phyloP scores from a whole-genome alignment of 2,888 invertebrate species.

The Synanthedon andrenaeformis region DNA sequence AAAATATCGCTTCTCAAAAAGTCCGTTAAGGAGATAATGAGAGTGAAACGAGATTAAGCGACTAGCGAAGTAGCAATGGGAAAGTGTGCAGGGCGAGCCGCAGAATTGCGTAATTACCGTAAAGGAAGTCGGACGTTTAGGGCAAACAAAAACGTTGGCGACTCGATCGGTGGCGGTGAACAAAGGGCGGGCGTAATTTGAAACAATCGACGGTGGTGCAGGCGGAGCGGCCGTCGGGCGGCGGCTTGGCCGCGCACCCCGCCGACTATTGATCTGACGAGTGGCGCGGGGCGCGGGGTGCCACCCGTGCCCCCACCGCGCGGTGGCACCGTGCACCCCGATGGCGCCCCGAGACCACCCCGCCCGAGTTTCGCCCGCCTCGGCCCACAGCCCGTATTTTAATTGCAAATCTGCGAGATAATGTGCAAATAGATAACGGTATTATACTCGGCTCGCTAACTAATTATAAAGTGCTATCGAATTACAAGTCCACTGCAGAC shows the following conservation, averaged over 20 bases:
- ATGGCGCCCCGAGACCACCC: constrained; percentile 26
- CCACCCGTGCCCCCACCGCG: constrained; percentile 21
- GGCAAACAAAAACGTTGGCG: constrained; percentile 63
- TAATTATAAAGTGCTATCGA: constrained; percentile 56
- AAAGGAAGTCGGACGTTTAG: constrained; percentile 63
- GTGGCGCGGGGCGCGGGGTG: constrained; percentile 22
- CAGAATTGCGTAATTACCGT: constrained; percentile 65
- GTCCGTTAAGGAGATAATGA: constrained; percentile 8
- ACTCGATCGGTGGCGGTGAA: constrained; percentile 63
- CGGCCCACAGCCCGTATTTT: constrained; percentile 57
- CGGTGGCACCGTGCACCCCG: constrained; percentile 17
- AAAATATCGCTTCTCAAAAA: constrained; percentile 1
- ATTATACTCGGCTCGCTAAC: constrained; percentile 63
- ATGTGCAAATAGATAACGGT: constrained; percentile 69
- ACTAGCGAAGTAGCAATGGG: constrained; percentile 24
- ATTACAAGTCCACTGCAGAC: constrained; percentile 25
- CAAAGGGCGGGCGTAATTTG: constrained; percentile 67
- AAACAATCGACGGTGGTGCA: constrained; percentile 65
- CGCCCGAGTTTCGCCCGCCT: constrained; percentile 15
- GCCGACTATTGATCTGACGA: constrained; percentile 67
- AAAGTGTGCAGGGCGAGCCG: constrained; percentile 44
- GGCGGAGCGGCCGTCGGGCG: constrained; percentile 33
- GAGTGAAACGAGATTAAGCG: constrained; percentile 34
- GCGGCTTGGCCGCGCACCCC: constrained; percentile 50
- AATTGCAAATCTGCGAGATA: constrained; percentile 71